These are phyloP conservation scores for Pterocles gutturalis DNA, from an alignment of 2,113 vertebrate genomes.

Conservation along the genomic window DNA sequence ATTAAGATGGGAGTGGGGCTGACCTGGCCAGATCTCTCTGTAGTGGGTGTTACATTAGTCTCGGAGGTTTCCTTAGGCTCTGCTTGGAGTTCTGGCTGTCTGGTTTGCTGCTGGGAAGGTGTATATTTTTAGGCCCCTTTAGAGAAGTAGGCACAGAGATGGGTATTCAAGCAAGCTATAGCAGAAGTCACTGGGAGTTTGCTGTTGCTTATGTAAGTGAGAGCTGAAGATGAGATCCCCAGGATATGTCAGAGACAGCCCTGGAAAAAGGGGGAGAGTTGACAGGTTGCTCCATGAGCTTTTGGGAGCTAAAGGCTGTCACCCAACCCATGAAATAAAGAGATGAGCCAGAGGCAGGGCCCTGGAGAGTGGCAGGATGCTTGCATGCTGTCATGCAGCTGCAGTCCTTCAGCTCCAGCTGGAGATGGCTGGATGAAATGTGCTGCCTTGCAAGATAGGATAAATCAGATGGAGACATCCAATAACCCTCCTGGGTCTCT, in stretches of 20 bases:
- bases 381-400: accelerated
- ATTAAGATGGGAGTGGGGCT: background rate
- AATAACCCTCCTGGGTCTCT: background rate
- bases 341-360: background rate
- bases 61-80: background rate
- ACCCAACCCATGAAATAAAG: background rate
- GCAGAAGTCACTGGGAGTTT: background rate
- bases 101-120: background rate
- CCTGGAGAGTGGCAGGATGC: background rate
- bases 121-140: background rate
- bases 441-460: background rate
- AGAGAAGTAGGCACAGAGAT: background rate
- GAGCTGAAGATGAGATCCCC: background rate
- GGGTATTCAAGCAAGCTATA: background rate
- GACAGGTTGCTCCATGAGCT: background rate
- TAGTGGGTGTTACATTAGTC: background rate
- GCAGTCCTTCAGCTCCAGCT: background rate
- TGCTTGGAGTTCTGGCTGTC: background rate
- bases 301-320: background rate
- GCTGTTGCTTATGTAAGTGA: background rate
- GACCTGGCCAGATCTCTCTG: background rate
- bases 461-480: background rate
- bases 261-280: background rate
- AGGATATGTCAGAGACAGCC: background rate
- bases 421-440: background rate